These are phyloP conservation scores for Temnothorax longispinosus DNA, from an alignment of 1,140 invertebrate species.

Conservation along the genomic window DNA sequence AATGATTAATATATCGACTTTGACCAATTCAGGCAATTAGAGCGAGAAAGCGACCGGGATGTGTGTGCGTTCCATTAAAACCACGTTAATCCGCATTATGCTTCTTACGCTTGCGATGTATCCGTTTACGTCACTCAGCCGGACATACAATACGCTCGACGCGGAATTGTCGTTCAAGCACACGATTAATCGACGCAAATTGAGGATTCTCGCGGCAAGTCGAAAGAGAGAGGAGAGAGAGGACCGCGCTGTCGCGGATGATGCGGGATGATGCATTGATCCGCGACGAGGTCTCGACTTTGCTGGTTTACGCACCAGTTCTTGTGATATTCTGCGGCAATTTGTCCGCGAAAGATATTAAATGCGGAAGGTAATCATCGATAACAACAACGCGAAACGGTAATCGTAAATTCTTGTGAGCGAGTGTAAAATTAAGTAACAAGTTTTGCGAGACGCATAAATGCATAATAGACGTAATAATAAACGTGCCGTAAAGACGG, in stretches of 20 bases:
- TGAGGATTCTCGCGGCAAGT: conserved; percentile 31
- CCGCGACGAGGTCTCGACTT: background rate
- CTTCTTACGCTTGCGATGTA: conserved; percentile 67
- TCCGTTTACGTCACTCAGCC: conserved; percentile 67
- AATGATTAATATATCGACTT: conserved; percentile 78
- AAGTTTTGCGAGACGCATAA: background rate
- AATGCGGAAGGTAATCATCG: conserved; percentile 1
- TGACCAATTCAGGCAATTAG: conserved; percentile 82
- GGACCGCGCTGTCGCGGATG: background rate
- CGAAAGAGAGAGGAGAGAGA: background rate
- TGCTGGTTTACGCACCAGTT: conserved; percentile 14
- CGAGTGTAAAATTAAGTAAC: background rate
- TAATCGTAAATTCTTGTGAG: background rate
- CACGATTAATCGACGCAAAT: conserved; percentile 61
- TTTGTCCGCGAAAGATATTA: conserved; percentile 34
- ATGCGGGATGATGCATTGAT: conserved; percentile 7
- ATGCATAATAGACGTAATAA: background rate
- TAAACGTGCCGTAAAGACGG: conserved; percentile 11
- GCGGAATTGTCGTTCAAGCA: conserved; percentile 55
- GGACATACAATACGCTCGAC: conserved; percentile 50
- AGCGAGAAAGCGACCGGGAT: conserved; percentile 73
- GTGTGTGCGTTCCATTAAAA: conserved; percentile 53
- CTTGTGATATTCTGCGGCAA: background rate
- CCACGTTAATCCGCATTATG: conserved; percentile 70
- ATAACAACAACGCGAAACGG: background rate